Percentiles rank a stretch among this genome's conserved stretches.
phyloP scores from a whole-genome alignment of 1,140 invertebrate species.

The Drusus annulatus region DNA sequence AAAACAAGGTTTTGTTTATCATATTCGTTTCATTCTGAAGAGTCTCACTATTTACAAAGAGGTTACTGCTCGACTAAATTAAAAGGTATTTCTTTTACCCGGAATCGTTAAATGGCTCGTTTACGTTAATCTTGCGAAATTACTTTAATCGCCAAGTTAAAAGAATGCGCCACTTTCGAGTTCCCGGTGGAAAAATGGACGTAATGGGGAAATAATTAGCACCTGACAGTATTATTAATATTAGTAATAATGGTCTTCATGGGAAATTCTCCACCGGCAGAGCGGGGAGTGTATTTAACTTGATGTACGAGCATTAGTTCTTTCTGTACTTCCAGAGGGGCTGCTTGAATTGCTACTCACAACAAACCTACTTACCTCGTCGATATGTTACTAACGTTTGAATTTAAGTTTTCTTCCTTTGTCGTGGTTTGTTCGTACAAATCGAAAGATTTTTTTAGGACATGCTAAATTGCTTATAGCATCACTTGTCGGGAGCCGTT shows the following conservation, averaged over 20 bases:
- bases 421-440: no score
- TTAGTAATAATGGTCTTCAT: slow-evolving; percentile 55
- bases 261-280: slow-evolving; percentile 51
- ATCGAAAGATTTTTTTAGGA: no score
- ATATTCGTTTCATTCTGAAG: no score
- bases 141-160: not conserved
- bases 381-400: no score
- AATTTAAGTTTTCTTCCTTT: no score
- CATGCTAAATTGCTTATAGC: no score
- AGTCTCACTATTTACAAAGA: no score
- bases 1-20: no score
- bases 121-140: slow-evolving; percentile 15
- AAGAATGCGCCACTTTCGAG: not conserved
- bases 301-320: not conserved
- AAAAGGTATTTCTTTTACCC: not conserved
- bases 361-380: no score
- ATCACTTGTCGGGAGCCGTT: no score
- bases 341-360: no score
- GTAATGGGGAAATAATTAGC: slow-evolving; percentile 36
- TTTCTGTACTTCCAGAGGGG: not conserved
- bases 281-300: slow-evolving; percentile 13
- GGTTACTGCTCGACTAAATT: no score
- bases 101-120: not conserved
- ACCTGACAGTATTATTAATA: slow-evolving; percentile 54
- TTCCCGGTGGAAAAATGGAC: not conserved